A percentile compares a stretch with the other conserved stretches of the same genome.
phyloP scores from a whole-genome alignment of 2,113 vertebrate species.

The Ailurus styani region DNA sequence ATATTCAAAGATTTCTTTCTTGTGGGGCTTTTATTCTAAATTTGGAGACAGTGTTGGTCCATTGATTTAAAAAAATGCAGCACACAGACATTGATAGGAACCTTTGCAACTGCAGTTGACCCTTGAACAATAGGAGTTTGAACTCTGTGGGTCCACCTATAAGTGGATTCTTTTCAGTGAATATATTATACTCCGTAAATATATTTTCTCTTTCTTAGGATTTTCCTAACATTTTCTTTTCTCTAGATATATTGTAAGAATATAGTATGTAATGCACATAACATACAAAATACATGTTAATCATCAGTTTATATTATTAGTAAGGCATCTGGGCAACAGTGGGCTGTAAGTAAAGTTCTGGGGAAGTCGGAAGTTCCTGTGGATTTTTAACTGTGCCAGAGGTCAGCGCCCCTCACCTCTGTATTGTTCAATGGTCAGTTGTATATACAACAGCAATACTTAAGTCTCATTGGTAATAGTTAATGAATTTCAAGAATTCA shows the following conservation, averaged over 20 bases:
- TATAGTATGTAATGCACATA: not conserved
- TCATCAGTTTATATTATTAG: not conserved
- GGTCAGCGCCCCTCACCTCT: not conserved
- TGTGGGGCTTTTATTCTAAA: slow-evolving; percentile 42
- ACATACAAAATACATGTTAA: not conserved
- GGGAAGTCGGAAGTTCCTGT: not conserved
- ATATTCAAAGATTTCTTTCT: slow-evolving; percentile 27
- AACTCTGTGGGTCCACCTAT: not conserved
- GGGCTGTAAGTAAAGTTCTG: not conserved
- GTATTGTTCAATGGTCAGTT: not conserved
- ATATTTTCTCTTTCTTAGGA: not conserved
- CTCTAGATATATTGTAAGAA: not conserved
- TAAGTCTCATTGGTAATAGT: slow-evolving; percentile 17
- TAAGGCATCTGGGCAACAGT: not conserved
- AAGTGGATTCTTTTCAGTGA: not conserved
- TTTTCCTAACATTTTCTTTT: not conserved
- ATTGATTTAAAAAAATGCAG: not conserved
- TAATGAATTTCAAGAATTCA: slow-evolving; percentile 37
- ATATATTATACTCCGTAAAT: not conserved
- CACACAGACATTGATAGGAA: not conserved
- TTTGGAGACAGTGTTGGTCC: not conserved
- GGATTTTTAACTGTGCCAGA: not conserved
- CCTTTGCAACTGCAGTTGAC: slow-evolving; percentile 2
- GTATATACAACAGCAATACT: not conserved
- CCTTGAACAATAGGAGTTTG: not conserved